Evolutionary conservation across 1,140 invertebrate species (phyloP).

Genomic region (Drosophila sechellia): DNA sequence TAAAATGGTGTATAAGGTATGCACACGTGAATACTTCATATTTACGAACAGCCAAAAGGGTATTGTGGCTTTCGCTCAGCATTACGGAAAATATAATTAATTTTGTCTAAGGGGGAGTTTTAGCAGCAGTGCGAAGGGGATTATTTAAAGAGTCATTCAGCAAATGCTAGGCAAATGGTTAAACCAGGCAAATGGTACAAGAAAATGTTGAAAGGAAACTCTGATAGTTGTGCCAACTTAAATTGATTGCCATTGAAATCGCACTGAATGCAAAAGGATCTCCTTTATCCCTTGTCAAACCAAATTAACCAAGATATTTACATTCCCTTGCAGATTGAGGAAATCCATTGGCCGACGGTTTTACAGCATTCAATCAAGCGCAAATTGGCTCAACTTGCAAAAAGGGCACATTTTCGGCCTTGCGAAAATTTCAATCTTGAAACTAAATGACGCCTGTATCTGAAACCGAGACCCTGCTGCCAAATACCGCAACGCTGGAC

Average conservation of each 20-base stretch:
- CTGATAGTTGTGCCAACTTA: background rate
- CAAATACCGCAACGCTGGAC: constrained; percentile 76
- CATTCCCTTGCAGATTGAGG: constrained; percentile 31
- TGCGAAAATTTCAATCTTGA: constrained; percentile 43
- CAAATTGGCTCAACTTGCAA: constrained; percentile 35
- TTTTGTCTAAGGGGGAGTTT: background rate
- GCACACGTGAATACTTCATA: constrained; percentile 1
- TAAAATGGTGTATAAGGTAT: constrained; percentile 10
- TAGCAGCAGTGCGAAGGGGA: background rate
- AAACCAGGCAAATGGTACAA: background rate
- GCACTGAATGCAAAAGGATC: constrained; percentile 1
- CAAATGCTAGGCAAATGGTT: background rate
- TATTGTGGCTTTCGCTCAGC: constrained; percentile 16
- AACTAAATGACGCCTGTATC: constrained; percentile 80
- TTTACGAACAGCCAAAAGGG: constrained; percentile 29
- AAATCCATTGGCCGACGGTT: constrained; percentile 18
- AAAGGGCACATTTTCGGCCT: constrained; percentile 48
- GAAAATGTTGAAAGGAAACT: constrained; percentile 10
- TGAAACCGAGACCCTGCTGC: constrained; percentile 50
- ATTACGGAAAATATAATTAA: constrained; percentile 26
- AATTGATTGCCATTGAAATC: background rate
- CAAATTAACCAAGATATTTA: constrained; percentile 44
- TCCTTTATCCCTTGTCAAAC: constrained; percentile 25
- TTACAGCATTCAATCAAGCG: constrained; percentile 45
- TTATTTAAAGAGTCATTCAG: background rate